Evolutionary conservation across 2,797 vertebrate genomes (phyloP), one percentile per base, ranked within the genome.

Genomic region (Valencia hispanica): DNA sequence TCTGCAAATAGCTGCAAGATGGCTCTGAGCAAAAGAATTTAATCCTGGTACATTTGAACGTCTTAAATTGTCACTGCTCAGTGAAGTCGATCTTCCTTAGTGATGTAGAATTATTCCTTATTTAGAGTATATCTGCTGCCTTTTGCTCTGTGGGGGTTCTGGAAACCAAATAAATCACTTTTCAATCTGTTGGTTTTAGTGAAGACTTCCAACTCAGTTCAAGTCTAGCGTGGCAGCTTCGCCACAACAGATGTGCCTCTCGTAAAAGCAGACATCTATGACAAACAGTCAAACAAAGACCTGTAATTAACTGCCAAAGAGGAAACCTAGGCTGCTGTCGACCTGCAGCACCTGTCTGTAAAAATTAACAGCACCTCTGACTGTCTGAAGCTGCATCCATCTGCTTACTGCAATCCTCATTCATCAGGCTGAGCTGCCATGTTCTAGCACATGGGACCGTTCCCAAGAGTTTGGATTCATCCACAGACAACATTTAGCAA

Each of bases 381-480:
- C 27, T 68, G 30, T 53, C 65, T 70, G 72, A 14, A 68, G 74
- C 39, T 47, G 12, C 70, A 76, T 81, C 80, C 82, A 80, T 81
- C 79, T 86, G 73, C 51, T 70, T 30, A n/a, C 47, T 59, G 70
- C 50, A 59, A 59, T 51, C 75, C 45, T 39, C 57, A 71, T 79
- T 55, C 71, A 68, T 73, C 18, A n/a, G 79, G 53, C 53, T 0
- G 59, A 79, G 82, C 75, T 70, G 81, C 79, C 78, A n/a, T 43
- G 72, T 0, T 30, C 47, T 0, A 70, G 63, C 86, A 83, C 83
- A 86, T 85, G 85, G 77, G 74, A 70, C 61, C 2, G 72, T 72
- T 78, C 84, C 79, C 79, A 47, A 65, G 75, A 45, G 43, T 79
- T 74, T 78, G 70, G 69, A 84, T 82, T 77, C 76, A 59, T 78